Evolutionary conservation across 2,888 invertebrate species (phyloP).

Genomic region (Halocaridina rubra): DNA sequence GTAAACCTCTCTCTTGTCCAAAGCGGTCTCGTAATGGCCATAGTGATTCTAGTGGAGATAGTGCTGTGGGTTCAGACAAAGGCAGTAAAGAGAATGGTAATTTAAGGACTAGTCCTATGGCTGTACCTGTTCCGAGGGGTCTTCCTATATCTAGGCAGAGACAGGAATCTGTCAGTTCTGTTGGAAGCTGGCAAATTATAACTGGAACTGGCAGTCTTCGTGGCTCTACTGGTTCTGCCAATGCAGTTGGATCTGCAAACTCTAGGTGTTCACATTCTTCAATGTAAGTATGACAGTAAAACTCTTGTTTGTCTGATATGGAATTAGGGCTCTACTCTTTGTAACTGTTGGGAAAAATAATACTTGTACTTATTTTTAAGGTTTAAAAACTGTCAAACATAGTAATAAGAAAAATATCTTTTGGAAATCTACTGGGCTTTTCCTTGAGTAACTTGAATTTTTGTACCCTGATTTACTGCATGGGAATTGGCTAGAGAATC

Average conservation of each 20-base stretch:
- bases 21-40: conserved; percentile 11
- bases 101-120: conserved; percentile 2
- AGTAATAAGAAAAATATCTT: too few species aligned
- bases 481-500: too few species aligned
- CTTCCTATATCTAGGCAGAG: conserved; percentile 7
- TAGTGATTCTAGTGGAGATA: conserved; percentile 49
- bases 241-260: conserved; percentile 9
- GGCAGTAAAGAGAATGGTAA: neutral
- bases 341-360: too few species aligned
- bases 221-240: neutral
- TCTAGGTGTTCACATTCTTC: conserved; percentile 22
- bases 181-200: conserved; percentile 43
- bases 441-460: too few species aligned
- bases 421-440: too few species aligned
- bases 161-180: conserved; percentile 26
- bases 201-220: conserved; percentile 21
- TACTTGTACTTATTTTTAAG: too few species aligned
- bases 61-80: conserved; percentile 21
- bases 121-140: conserved; percentile 39
- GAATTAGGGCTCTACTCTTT: too few species aligned
- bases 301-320: neutral
- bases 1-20: neutral
- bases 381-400: too few species aligned
- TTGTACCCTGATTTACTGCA: too few species aligned
- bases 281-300: conserved; percentile 3